These are phyloP conservation scores for Callocephalon fimbriatum DNA, from an alignment of 2,113 vertebrate species.

Conservation along the genomic window DNA sequence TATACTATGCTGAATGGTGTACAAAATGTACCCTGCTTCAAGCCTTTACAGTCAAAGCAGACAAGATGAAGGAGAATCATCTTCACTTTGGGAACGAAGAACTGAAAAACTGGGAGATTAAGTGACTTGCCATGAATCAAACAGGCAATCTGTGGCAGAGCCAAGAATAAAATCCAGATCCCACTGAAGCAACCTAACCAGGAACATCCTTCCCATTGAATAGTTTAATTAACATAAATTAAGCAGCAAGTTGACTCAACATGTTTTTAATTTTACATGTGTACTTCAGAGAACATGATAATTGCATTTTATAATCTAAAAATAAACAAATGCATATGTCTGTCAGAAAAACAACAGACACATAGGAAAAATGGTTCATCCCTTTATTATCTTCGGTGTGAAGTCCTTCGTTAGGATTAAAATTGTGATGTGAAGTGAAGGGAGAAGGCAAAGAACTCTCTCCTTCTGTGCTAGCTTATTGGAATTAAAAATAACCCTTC, in stretches of 20 bases:
- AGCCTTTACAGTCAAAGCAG: background rate
- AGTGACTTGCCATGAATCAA: constrained; percentile 4
- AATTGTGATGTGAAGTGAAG: background rate
- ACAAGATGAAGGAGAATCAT: background rate
- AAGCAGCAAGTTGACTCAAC: constrained; percentile 18
- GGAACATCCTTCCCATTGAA: constrained; percentile 49
- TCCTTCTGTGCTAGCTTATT: background rate
- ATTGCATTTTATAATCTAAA: constrained; percentile 59
- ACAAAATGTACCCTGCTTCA: background rate
- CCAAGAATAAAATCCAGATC: constrained; percentile 37
- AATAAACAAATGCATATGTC: constrained; percentile 63
- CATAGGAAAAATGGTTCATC: constrained; percentile 6
- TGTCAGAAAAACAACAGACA: constrained; percentile 44
- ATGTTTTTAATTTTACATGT: constrained; percentile 54
- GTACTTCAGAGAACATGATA: constrained; percentile 40
- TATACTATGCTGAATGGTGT: background rate
- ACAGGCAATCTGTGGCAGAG: background rate
- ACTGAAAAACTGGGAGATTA: background rate
- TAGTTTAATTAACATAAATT: constrained; percentile 55
- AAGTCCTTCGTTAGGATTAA: background rate
- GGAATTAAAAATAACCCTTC: constrained; percentile 15
- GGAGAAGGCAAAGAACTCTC: background rate
- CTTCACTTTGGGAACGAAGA: constrained; percentile 6
- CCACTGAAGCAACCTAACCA: constrained; percentile 24
- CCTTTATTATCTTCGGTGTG: constrained; percentile 21